Evolutionary conservation across 2,113 vertebrate genomes (phyloP).

Genomic region (Octodon degus): DNA sequence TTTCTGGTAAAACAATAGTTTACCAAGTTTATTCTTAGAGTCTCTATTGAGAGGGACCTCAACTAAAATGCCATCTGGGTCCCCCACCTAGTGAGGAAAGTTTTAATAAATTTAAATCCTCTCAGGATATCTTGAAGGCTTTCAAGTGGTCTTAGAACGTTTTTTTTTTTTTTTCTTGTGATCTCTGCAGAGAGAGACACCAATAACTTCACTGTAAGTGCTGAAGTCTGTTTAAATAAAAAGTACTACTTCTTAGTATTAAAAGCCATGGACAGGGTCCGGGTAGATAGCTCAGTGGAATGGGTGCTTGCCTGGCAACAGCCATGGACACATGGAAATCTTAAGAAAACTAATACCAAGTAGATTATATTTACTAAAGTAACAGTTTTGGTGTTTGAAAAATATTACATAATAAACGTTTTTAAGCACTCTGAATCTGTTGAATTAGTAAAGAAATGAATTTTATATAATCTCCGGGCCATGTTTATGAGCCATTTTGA

Average conservation of each 20-base stretch:
- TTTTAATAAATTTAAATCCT: not conserved
- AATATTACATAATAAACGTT: conserved; percentile 52
- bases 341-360: conserved; percentile 26
- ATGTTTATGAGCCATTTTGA: not conserved
- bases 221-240: conserved; percentile 29
- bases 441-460: conserved; percentile 53
- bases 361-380: conserved; percentile 39
- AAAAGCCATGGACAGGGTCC: not conserved
- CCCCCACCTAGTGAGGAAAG: not conserved
- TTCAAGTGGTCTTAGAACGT: not conserved
- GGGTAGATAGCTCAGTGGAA: no score
- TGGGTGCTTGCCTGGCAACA: no score
- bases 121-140: not conserved
- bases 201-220: not conserved
- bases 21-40: conserved; percentile 21
- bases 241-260: not conserved
- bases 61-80: not conserved
- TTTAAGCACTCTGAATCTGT: conserved; percentile 27
- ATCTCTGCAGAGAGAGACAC: not conserved
- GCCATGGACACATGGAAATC: not conserved
- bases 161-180: conserved; percentile 21
- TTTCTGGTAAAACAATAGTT: not conserved
- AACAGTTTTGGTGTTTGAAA: conserved; percentile 31
- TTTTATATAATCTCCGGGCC: conserved; percentile 19
- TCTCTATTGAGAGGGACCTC: not conserved